These are phyloP conservation scores for Melieria omissa DNA, from an alignment of 2,888 invertebrate species.

Conservation along the genomic window DNA sequence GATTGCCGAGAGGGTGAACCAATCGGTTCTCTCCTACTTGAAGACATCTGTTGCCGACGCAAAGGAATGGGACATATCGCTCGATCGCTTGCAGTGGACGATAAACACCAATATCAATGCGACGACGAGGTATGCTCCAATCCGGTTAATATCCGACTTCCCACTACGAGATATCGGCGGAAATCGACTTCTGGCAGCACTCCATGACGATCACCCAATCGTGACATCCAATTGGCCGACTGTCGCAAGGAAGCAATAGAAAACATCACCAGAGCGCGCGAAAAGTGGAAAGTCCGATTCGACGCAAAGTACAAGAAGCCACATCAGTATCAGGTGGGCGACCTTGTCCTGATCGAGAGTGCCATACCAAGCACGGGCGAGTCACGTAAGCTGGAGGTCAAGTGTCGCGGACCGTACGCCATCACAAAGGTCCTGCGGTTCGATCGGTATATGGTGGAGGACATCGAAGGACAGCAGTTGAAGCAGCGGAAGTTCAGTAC, in stretches of 20 bases:
- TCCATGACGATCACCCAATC: constrained; percentile 25
- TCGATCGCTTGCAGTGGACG: neutral
- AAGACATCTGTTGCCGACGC: constrained; percentile 14
- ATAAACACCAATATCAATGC: neutral
- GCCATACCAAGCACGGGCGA: constrained; percentile 34
- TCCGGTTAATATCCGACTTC: constrained; percentile 43
- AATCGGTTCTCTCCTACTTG: constrained; percentile 32
- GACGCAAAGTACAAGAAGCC: constrained; percentile 30
- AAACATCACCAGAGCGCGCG: constrained; percentile 27
- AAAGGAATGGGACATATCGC: too few species aligned
- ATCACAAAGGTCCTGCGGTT: constrained; percentile 33
- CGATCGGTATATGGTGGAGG: constrained; percentile 27
- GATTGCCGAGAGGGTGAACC: constrained; percentile 37
- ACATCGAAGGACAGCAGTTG: constrained; percentile 29
- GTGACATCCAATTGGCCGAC: neutral
- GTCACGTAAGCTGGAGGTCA: constrained; percentile 21
- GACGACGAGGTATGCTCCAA: constrained; percentile 36
- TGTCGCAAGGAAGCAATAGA: constrained; percentile 25
- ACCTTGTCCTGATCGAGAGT: constrained; percentile 31
- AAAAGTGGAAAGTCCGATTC: constrained; percentile 31
- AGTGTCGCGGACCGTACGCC: constrained; percentile 29
- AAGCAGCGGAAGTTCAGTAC: constrained; percentile 31
- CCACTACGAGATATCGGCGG: constrained; percentile 34
- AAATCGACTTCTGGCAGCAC: constrained; percentile 34
- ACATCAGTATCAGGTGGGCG: constrained; percentile 30